Conservation (phyloP, 2,797 vertebrate genomes). For the Acanthopagrus latus region DNA sequence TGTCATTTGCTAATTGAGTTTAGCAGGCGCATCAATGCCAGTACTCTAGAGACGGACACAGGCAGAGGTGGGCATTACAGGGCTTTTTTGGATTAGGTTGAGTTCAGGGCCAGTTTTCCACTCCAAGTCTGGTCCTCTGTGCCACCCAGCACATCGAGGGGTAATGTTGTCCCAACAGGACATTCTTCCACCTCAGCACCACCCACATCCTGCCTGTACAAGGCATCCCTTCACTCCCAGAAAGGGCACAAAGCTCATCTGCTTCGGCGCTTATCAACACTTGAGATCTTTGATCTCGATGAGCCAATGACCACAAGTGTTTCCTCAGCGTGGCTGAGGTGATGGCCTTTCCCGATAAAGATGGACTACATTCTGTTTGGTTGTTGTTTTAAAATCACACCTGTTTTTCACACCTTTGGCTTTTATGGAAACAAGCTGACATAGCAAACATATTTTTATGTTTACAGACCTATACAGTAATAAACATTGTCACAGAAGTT, state of each 20-base stretch:
- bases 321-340: constrained; percentile 12
- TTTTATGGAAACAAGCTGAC: constrained; percentile 52
- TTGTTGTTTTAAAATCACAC: constrained; percentile 20
- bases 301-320: constrained; percentile 15
- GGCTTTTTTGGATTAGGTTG: constrained; percentile 79
- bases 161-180: constrained; percentile 80
- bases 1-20: constrained; percentile 80
- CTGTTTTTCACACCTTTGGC: constrained; percentile 64
- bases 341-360: constrained; percentile 37
- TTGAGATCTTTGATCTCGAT: constrained; percentile 48
- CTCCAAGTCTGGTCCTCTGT: constrained; percentile 81
- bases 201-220: constrained; percentile 58
- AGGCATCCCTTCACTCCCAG: constrained; percentile 65
- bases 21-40: constrained; percentile 65
- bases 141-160: constrained; percentile 69
- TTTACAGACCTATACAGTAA: constrained; percentile 36
- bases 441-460: constrained; percentile 12
- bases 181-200: constrained; percentile 64
- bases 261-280: constrained; percentile 28
- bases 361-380: constrained; percentile 51
- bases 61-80: constrained; percentile 74
- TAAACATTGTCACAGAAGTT: constrained; percentile 34
- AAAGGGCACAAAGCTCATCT: constrained; percentile 72
- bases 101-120: constrained; percentile 82
- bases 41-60: constrained; percentile 58